Base-by-base conservation (phyloP, 2,797 vertebrate genomes). In the Onychomys torridus region DNA sequence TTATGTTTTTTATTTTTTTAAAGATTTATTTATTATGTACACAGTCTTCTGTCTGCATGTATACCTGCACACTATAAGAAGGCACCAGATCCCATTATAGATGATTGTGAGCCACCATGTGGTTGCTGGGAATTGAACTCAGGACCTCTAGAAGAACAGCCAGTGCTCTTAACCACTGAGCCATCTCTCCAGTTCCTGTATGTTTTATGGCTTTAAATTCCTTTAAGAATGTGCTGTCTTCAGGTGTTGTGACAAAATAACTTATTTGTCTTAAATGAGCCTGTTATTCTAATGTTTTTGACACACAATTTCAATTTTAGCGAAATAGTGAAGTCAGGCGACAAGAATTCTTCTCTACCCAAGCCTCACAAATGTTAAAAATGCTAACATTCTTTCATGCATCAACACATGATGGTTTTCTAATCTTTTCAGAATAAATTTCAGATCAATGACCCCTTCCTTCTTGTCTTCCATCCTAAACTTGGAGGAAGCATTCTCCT, bases 221-320 rank as follows among this genome's bases (percentile, higher is more conserved):
- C 69, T 96, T 96, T 94, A 84, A 79, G 34, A 21, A 73, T 89
- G 32, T 77, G 25, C 13, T 88, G 0, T 63, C 10, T 77, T 82
- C 25, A 90, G 67, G 14, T 93, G 12, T 86, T 93, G 69, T 21
- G 46, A 88, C 52, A 83, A 83, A 94, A 69, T 89, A 96, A 76
- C 86, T 93, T 59, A 63, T 49, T 94, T 79, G 3, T 78, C 34
- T 19, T 25, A 90, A 23, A 34, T 76, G 37, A 90, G 4, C n/a
- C 57, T 16, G 91, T 94, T 23, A 49, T 67, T 96, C 71, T 71
- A 89, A 89, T 67, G 84, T 94, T 81, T 92, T 93, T 76, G 7
- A 79, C 27, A 8, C 59, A 75, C 52, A 75, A 75, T 87, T 89
- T 96, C 16, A 90, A 57, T 76, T 37, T 67, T 83, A 46, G 17